Evolutionary conservation across 2,797 vertebrate species (phyloP), one percentile per base, ranked within the genome.

Genomic region (Borostomias antarcticus): DNA sequence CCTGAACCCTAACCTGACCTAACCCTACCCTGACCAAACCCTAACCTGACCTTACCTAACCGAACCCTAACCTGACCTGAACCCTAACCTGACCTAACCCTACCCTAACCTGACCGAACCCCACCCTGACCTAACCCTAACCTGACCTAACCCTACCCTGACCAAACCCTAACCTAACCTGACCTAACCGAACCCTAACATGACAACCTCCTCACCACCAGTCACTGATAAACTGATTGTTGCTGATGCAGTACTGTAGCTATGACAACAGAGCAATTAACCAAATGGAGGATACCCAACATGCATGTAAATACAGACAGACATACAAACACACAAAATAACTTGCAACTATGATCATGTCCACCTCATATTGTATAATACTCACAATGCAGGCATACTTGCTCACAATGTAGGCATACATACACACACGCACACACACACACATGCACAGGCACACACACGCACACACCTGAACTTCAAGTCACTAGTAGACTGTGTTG

Each of bases 311-410:
- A 35, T 23, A 52, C 25, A 47, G 29, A 51, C 19, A 32, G n/a
- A 47, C 28, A 48, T 19, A 66, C 29, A 40, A 25, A 51, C 11
- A 9, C 37, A 62, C n/a, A 33, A 58, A 45, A 15, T 61, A 30
- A 17, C 11, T 54, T 47, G 19, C 8, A 61, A 26, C 40, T 47
- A 47, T 33, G 17, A 57, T 2, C 30, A 25, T 57, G 19, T 37
- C 35, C 35, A 37, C 2, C 35, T 11, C 35, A 37, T 30, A n/a
- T n/a, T n/a, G n/a, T n/a, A n/a, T n/a, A n/a, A n/a, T n/a, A n/a
- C n/a, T n/a, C n/a, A n/a, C n/a, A n/a, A n/a, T n/a, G n/a, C n/a
- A n/a, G n/a, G n/a, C n/a, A n/a, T n/a, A n/a, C n/a, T n/a, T n/a
- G n/a, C n/a, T 54, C 15, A 6, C n/a, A n/a, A n/a, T n/a, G n/a